A percentile compares a stretch with the other conserved stretches of the same genome.
phyloP scores from a whole-genome alignment of 2,888 invertebrate species.

The Tyria jacobaeae region DNA sequence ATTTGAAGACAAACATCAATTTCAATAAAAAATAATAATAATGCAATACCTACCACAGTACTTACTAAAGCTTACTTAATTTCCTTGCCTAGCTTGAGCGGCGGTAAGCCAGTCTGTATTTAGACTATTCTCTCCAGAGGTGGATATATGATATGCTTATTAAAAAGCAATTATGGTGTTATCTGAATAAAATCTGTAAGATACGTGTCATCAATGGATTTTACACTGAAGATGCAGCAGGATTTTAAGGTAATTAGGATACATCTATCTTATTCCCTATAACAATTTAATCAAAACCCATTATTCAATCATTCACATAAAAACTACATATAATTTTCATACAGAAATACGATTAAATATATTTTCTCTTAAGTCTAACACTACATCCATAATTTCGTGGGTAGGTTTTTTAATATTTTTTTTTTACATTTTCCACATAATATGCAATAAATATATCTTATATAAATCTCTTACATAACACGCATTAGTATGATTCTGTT shows the following conservation, averaged over 20 bases:
- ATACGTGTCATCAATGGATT: no score
- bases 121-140: no score
- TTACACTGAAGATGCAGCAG: conserved; percentile 22
- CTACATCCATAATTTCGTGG: conserved; percentile 81
- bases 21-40: no score
- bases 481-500: conserved; percentile 63
- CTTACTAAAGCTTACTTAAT: no score
- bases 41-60: no score
- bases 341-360: conserved; percentile 87
- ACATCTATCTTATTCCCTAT: conserved; percentile 74
- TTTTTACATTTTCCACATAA: conserved; percentile 80
- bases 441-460: conserved; percentile 82
- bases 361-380: conserved; percentile 80
- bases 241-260: conserved; percentile 59
- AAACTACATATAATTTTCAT: conserved; percentile 87
- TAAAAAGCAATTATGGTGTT: no score
- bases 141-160: no score
- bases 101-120: no score
- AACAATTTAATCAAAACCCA: conserved; percentile 85
- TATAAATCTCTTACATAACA: conserved; percentile 74
- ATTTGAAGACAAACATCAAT: no score
- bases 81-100: no score
- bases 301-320: conserved; percentile 84
- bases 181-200: no score
- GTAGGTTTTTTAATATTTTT: conserved; percentile 67